These are phyloP conservation scores for Agrilus biguttatus DNA, from an alignment of 2,888 invertebrate genomes.

Conservation along the genomic window DNA sequence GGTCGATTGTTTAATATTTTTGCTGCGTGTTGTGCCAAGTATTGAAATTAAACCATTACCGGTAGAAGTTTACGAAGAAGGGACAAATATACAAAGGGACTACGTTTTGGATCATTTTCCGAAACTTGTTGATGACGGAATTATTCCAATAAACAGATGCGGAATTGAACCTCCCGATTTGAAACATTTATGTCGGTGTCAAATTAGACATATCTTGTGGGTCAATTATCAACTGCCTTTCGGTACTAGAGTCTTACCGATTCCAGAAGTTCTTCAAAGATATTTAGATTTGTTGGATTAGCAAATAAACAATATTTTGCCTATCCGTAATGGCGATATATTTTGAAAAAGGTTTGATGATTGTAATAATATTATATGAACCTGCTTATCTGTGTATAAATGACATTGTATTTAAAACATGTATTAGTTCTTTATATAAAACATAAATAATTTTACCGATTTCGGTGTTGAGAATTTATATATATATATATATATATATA, in stretches of 20 bases:
- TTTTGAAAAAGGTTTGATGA: background rate
- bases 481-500: too few relatives aligned
- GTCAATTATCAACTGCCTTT: slow-evolving; percentile 57
- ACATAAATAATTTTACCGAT: too few relatives aligned
- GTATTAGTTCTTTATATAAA: too few relatives aligned
- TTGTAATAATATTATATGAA: too few relatives aligned
- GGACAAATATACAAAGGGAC: slow-evolving; percentile 11
- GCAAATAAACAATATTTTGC: slow-evolving; percentile 10
- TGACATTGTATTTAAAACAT: too few relatives aligned
- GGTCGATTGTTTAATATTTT: slow-evolving; percentile 50
- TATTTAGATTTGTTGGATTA: slow-evolving; percentile 64
- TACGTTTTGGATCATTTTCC: slow-evolving; percentile 25
- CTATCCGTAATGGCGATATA: background rate
- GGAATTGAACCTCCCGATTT: slow-evolving; percentile 52
- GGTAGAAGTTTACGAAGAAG: slow-evolving; percentile 9
- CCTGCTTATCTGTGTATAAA: too few relatives aligned
- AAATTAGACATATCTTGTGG: slow-evolving; percentile 49
- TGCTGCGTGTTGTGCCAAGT: slow-evolving; percentile 48
- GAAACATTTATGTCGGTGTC: slow-evolving; percentile 61
- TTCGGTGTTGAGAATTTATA: too few relatives aligned
- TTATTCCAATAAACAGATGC: slow-evolving; percentile 45
- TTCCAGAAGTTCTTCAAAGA: slow-evolving; percentile 50
- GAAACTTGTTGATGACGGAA: slow-evolving; percentile 40
- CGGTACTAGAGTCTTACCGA: slow-evolving; percentile 52
- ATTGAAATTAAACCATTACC: slow-evolving; percentile 37